Base-by-base conservation (phyloP, 1,140 invertebrate species). In the Trichomalopsis sarcophagae region DNA sequence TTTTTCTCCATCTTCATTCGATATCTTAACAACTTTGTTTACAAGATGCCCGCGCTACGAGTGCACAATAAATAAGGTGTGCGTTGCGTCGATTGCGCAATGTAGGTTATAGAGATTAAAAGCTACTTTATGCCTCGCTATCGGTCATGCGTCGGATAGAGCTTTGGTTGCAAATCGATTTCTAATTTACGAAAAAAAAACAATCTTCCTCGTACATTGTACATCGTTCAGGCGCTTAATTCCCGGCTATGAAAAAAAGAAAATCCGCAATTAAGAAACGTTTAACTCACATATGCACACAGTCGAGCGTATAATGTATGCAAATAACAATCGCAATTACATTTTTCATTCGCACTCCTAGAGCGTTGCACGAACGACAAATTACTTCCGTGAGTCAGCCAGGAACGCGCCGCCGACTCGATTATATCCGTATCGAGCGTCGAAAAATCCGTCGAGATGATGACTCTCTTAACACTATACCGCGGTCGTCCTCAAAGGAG, bases 11-110 rank as follows among this genome's bases (percentile, higher is more conserved):
- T 36, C 33, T 36, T 36, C 17, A n/a, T 40, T 44, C 21, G 33
- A 75, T 44, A 44, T n/a, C 36, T 40, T 33, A 75, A 75, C 73
- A 75, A 75, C 73, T 75, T 33, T 75, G 73, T 75, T 75, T 75
- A 44, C 69, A 5, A 30, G 69, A 30, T 27, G 27, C 30, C 33
- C 27, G 68, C 14, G 68, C 27, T 0, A 30, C 27, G 30, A 17
- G n/a, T 71, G 3, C 3, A 33, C 21, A 62, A 62, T 62, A 62
- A 62, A 62, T 62, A 21, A 62, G 55, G 17, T 62, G 6, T n/a
- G 21, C 7, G 27, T 27, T 27, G 27, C 9, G 40, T 7, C 55
- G 55, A 62, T 62, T 62, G 55, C 55, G 55, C 55, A 62, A 62
- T 62, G 17, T n/a, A n/a, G 55, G 17, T n/a, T 62, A 27, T 27